Evolutionary conservation across 64 coral and sea anemone species (phyloP).

Genomic region (Montipora sp.): DNA sequence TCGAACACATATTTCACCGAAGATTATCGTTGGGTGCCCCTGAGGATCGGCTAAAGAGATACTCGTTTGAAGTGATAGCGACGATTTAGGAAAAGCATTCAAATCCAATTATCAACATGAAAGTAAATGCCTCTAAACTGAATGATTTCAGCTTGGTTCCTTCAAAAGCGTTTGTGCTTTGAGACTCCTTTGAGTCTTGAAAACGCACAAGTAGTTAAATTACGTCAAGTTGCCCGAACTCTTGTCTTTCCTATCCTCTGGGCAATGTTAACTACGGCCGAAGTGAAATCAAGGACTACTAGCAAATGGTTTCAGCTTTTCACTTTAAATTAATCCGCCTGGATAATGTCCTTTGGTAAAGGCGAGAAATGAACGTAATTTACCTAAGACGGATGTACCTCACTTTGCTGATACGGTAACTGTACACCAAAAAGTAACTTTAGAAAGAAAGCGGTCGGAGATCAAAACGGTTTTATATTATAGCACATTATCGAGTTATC

Average conservation of each 20-base stretch:
- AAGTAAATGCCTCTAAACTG: too few species aligned
- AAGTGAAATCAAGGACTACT: too few species aligned
- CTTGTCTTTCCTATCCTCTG: neutral
- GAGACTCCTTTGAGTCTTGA: neutral
- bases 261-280: too few species aligned
- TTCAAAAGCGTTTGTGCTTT: too few species aligned
- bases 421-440: neutral
- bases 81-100: neutral
- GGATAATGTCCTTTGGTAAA: constrained; percentile 2
- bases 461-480: neutral
- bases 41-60: too few species aligned
- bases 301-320: too few species aligned
- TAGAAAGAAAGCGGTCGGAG: neutral
- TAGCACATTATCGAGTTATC: neutral
- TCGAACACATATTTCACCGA: too few species aligned
- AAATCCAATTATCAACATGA: neutral
- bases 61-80: too few species aligned
- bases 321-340: too few species aligned
- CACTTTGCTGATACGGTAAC: neutral
- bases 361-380: neutral
- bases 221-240: neutral
- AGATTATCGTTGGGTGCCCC: too few species aligned
- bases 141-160: too few species aligned
- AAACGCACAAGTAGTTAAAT: neutral
- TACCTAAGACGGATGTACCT: neutral